phyloP scores from a whole-genome alignment of 2,797 vertebrate species.

The Coregonus ussuriensis region DNA sequence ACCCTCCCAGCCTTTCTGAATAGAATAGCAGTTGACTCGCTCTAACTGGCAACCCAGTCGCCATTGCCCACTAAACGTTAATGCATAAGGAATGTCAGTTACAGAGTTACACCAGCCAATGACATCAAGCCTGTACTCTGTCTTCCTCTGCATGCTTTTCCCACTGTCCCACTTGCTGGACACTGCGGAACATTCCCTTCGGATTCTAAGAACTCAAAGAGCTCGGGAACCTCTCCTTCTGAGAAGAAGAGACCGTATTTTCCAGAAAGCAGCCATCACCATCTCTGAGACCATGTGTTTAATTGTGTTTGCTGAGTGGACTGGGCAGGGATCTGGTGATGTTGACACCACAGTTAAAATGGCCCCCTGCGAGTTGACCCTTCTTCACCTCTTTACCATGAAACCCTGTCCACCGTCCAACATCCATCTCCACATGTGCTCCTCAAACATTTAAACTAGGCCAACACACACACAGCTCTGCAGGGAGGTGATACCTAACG shows the following conservation, averaged over 20 bases:
- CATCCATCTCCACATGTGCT: slow-evolving; percentile 70
- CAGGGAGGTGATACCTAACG: slow-evolving; percentile 55
- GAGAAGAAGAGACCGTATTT: slow-evolving; percentile 57
- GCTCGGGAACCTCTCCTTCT: slow-evolving; percentile 54
- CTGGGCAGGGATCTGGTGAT: slow-evolving; percentile 58
- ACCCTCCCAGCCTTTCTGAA: background rate
- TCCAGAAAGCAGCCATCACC: slow-evolving; percentile 65
- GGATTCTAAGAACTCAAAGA: slow-evolving; percentile 21
- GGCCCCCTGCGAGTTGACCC: slow-evolving; percentile 68
- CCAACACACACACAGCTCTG: slow-evolving; percentile 47
- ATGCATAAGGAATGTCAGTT: background rate
- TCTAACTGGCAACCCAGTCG: background rate
- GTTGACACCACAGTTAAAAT: slow-evolving; percentile 78
- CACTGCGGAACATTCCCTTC: slow-evolving; percentile 43
- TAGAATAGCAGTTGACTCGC: background rate
- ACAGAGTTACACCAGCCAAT: background rate
- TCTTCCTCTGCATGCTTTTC: background rate
- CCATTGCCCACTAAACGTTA: background rate
- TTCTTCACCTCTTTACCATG: slow-evolving; percentile 76
- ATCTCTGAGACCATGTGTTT: slow-evolving; percentile 40
- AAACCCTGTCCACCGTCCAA: slow-evolving; percentile 74
- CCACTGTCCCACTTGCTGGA: background rate
- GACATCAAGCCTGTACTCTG: background rate
- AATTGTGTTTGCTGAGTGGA: slow-evolving; percentile 76
- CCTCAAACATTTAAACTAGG: slow-evolving; percentile 80